Evolutionary conservation across 2,888 invertebrate species (phyloP), one percentile per base, ranked within the genome.

Genomic region (Zygogramma bicolorata): DNA sequence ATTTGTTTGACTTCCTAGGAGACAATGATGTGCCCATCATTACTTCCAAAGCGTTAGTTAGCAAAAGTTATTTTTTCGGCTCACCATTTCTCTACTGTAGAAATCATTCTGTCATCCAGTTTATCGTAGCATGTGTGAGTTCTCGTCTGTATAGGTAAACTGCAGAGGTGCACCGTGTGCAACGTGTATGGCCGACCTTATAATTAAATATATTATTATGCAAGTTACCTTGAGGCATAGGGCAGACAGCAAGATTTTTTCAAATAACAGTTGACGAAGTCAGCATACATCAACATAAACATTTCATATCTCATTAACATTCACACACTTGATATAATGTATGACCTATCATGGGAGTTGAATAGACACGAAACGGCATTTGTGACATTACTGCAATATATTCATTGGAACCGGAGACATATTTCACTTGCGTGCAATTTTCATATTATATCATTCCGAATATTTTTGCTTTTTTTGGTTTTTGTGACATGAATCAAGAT

Each of bases 321-420:
- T 13, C 10, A 53, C 2, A 3, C 2, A 22, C 13, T 7, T 0
- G 10, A 61, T 20, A 10, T 61, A 13, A 34, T 18, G 18, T 20
- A 62, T 42, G 15, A n/a, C 40, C 6, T 8, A 42, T 25, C 40
- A n/a, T n/a, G n/a, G n/a, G n/a, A n/a, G 3, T 13, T 25, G 25
- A 29, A 15, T 61, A 29, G 22, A 61, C 18, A 61, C 8, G 7
- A 1, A 15, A 22, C 20, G 15, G 22, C 42, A 42, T n/a, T 61
- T 40, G 3, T 40, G 8, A 20, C 25, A 62, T 40, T n/a, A 10
- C 31, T 15, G 42, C 27, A 20, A 29, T 31, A 53, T 60, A 65
- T 58, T 22, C 13, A 31, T 31, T 18, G 59, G 59, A 53, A 70
- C 60, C 42, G 60, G 46, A 65, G 40, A 65, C 27, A 65, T 60